These are phyloP conservation scores for Gallinago jamesoni DNA, from an alignment of 2,113 vertebrate genomes.

Conservation along the genomic window DNA sequence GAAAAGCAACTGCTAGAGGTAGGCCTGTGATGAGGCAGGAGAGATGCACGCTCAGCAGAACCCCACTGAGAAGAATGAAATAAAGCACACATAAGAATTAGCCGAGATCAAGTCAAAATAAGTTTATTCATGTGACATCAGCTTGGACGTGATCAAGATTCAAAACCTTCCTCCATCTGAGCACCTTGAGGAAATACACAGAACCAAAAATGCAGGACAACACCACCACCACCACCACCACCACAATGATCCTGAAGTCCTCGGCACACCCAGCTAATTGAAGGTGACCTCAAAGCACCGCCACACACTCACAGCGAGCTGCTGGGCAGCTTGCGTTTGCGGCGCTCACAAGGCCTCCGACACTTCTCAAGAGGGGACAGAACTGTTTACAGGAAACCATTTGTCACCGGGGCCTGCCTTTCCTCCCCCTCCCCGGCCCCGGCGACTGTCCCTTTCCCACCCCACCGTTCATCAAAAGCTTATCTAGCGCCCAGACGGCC, in stretches of 20 bases:
- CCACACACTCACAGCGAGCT: background rate
- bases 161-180: background rate
- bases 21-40: background rate
- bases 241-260: background rate
- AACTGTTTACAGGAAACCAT: conserved; percentile 52
- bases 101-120: background rate
- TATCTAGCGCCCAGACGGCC: background rate
- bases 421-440: background rate
- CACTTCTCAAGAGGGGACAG: conserved; percentile 13
- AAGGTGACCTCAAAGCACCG: background rate
- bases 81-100: background rate
- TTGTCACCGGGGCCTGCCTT: background rate
- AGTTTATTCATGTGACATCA: conserved; percentile 47
- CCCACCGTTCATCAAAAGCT: conserved; percentile 38
- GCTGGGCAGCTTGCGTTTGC: background rate
- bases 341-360: background rate
- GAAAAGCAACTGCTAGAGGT: background rate
- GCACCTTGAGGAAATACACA: background rate
- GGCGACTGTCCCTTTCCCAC: background rate
- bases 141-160: background rate
- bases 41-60: background rate
- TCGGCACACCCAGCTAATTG: fast-evolving
- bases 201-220: background rate
- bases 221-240: too few species aligned
- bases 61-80: fast-evolving